Evolutionary conservation across 2,113 vertebrate species (phyloP).

Genomic region (Conger conger): DNA sequence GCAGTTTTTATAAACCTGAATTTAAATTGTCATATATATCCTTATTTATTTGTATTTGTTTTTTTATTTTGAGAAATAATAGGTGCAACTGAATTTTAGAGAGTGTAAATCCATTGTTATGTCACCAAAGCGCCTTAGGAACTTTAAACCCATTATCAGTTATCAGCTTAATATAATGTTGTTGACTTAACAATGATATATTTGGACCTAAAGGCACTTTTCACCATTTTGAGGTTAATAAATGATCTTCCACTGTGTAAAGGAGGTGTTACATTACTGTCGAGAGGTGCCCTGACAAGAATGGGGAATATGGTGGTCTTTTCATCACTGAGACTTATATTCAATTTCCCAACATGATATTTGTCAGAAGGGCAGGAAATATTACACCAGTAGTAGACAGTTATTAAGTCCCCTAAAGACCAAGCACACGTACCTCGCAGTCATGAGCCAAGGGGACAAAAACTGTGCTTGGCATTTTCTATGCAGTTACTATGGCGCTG

Average conservation of each 20-base stretch:
- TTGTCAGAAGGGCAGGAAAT: constrained; percentile 86
- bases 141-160: constrained; percentile 81
- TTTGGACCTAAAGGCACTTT: constrained; percentile 84
- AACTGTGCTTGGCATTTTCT: constrained; percentile 80
- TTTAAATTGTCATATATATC: constrained; percentile 76
- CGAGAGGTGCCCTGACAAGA: constrained; percentile 76
- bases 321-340: constrained; percentile 90
- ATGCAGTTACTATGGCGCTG: constrained; percentile 78
- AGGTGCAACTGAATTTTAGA: constrained; percentile 75
- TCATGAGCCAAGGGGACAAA: constrained; percentile 79
- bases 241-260: constrained; percentile 81
- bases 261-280: constrained; percentile 84
- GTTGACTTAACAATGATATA: constrained; percentile 98
- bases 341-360: constrained; percentile 81
- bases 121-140: constrained; percentile 86
- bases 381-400: constrained; percentile 88
- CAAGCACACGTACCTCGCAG: constrained; percentile 73
- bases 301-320: constrained; percentile 74
- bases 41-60: constrained; percentile 51
- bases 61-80: constrained; percentile 71
- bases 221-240: constrained; percentile 85
- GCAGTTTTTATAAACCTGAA: constrained; percentile 69
- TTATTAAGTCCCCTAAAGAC: constrained; percentile 84
- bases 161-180: constrained; percentile 93
- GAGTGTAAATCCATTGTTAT: constrained; percentile 82